These are phyloP conservation scores for Eurytoma adleriae DNA, from an alignment of 2,888 invertebrate genomes.

Conservation along the genomic window DNA sequence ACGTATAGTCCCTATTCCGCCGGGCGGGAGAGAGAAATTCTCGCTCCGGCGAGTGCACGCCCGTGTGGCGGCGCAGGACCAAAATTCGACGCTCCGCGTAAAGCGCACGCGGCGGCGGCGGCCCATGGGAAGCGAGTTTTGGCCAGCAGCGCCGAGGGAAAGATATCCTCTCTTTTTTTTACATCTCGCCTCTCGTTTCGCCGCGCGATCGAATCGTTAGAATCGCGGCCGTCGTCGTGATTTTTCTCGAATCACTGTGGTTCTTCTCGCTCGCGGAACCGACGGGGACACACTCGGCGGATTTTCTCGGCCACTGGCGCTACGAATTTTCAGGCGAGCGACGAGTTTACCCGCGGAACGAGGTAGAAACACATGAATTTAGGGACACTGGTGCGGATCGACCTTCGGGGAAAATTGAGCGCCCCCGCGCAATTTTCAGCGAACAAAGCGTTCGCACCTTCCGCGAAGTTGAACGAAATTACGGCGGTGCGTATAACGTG, in stretches of 20 bases:
- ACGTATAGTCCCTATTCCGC: constrained; percentile 37
- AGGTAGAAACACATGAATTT: background rate
- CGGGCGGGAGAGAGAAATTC: constrained; percentile 21
- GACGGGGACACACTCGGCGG: too few relatives aligned
- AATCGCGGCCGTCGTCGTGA: too few relatives aligned
- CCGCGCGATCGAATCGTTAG: too few relatives aligned
- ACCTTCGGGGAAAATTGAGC: constrained; percentile 18
- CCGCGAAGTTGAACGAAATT: constrained; percentile 1
- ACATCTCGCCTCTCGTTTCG: too few relatives aligned
- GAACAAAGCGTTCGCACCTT: background rate
- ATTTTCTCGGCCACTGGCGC: too few relatives aligned
- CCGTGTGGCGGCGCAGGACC: constrained; percentile 8
- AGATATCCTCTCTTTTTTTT: too few relatives aligned
- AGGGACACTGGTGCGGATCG: background rate
- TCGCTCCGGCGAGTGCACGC: constrained; percentile 44
- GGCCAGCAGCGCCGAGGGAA: too few relatives aligned
- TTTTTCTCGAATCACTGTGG: too few relatives aligned
- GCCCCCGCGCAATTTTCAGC: background rate
- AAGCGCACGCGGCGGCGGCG: background rate
- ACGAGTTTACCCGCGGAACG: too few relatives aligned
- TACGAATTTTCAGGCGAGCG: too few relatives aligned
- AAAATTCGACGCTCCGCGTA: constrained; percentile 2
- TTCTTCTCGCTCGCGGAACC: too few relatives aligned
- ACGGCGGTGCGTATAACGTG: too few relatives aligned
- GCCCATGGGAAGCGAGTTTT: constrained; percentile 3